Base-by-base conservation (phyloP, 2,888 invertebrate genomes). In the Metellina segmentata region DNA sequence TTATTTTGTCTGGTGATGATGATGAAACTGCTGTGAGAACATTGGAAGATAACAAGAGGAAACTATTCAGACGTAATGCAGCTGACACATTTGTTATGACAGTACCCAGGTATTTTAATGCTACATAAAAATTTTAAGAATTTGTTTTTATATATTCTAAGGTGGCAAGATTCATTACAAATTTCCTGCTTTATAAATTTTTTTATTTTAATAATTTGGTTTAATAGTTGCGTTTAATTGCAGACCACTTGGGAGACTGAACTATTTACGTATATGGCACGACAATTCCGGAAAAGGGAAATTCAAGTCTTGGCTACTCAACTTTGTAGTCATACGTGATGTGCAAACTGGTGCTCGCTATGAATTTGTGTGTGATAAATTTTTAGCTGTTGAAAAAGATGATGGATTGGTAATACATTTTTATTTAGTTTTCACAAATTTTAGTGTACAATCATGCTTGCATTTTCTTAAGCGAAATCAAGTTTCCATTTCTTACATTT, bases 251-350 rank as follows among this genome's bases (percentile, higher is more conserved):
- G 96, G 96, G 6, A 94, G 94, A 11, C 94, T 96, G 82, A 95
- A 94, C 93, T 95, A 95, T 93, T 94, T 95, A 9, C 94, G 95
- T 2, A 94, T 96, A n/a, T 96, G 96, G 96, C 96, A 96, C 91
- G 95, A 96, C 94, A 96, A 96, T 94, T 94, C 94, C n/a, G 96
- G 95, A 1, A 94, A 94, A 88, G 95, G 95, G 0, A 94, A 94
- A 86, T 94, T 94, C 91, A 89, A 93, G 91, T 95, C 95, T 6
- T 95, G 95, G 95, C 95, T 94, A 91, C 93, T 95, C 71, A 95
- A 94, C 85, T 95, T 95, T 93, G 94, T 95, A 79, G 93, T 95
- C 0, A 94, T 95, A 6, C 93, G 94, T 8, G 95, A 95, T 93
- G 94, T 95, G 9, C 95, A 95, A 94, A 95, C 95, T 0, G 94